Base-by-base conservation (phyloP, 1,140 invertebrate genomes). In the Odontomachus brunneus region DNA sequence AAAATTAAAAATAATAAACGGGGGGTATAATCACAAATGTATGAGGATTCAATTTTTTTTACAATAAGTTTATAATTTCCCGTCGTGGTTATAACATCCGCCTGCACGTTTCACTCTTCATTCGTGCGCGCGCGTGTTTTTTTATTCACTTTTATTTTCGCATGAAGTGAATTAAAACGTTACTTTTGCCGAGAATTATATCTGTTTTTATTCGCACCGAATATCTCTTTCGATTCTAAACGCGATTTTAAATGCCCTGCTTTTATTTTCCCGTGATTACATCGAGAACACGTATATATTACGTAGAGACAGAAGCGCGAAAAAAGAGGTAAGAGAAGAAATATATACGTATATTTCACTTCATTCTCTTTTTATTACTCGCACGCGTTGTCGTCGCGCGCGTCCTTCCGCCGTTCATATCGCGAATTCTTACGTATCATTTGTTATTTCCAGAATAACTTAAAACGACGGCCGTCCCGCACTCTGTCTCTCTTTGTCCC, bases 171-270 rank as follows among this genome's bases (percentile, higher is more conserved):
- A 7, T 38, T 38, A n/a, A 53, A 76, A 76, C 26, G 29, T 29
- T 49, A 67, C 49, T 33, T 76, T 66, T 66, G n/a, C n/a, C 5
- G 48, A 15, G 3, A 76, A 76, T 38, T 76, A 49, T 51, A 51
- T 53, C 5, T 17, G 19, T 14, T 22, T 48, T 53, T 38, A 38
- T 53, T 76, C 63, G 7, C 44, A 22, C 44, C 63, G 38, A 66
- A 19, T 22, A 63, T 76, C n/a, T 51, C 33, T 76, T 29, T 15
- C 3, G 17, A 33, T 19, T 22, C 29, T 63, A 76, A 66, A 53
- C 9, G 66, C n/a, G n/a, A 75, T 51, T 65, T 29, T 51, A 33
- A 51, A 49, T 5, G 44, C 2, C 9, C 14, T 22, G 29, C 3
- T 29, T 38, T 65, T 0, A 33, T 33, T 33, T 33, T 33, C 5